A percentile compares a stretch with the other conserved stretches of the same genome.
Evolutionary conservation across 2,888 invertebrate genomes (phyloP).

Genomic region (Panopea generosa): DNA sequence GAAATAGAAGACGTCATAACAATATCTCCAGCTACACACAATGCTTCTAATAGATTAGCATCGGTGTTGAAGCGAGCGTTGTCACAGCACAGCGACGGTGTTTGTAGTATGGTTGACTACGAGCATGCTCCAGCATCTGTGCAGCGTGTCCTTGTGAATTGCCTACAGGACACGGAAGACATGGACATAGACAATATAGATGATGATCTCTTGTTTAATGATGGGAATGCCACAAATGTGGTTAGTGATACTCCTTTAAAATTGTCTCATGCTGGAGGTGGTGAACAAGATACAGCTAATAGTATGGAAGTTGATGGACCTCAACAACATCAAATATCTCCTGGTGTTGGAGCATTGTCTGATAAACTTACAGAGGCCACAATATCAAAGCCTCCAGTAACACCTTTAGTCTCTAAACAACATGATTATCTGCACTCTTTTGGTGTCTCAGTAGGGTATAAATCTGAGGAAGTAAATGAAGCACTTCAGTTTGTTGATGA

Average conservation of each 20-base stretch:
- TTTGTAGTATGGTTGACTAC: slow-evolving; percentile 65
- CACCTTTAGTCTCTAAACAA: slow-evolving; percentile 41
- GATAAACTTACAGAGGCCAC: slow-evolving; percentile 51
- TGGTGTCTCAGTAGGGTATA: slow-evolving; percentile 67
- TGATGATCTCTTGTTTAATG: slow-evolving; percentile 57
- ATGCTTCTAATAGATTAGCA: slow-evolving; percentile 55
- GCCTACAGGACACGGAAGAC: slow-evolving; percentile 58
- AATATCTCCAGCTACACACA: slow-evolving; percentile 46
- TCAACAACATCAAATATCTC: slow-evolving; percentile 14
- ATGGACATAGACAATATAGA: slow-evolving; percentile 55
- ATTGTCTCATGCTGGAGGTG: no score
- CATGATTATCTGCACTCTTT: slow-evolving; percentile 63
- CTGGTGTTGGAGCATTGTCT: slow-evolving; percentile 27
- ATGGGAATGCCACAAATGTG: slow-evolving; percentile 24
- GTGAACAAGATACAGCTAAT: no score
- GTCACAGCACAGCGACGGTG: slow-evolving; percentile 68
- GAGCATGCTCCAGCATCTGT: slow-evolving; percentile 56
- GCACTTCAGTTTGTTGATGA: slow-evolving; percentile 68
- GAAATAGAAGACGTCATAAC: slow-evolving; percentile 27
- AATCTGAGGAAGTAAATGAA: slow-evolving; percentile 57
- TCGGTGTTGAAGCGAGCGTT: slow-evolving; percentile 58
- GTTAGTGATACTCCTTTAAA: no score
- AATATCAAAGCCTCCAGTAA: slow-evolving; percentile 9
- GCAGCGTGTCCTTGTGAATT: slow-evolving; percentile 68
- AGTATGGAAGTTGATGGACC: slow-evolving; percentile 19